phyloP scores from a whole-genome alignment of 2,888 invertebrate species.

The Cynaeus angustus region DNA sequence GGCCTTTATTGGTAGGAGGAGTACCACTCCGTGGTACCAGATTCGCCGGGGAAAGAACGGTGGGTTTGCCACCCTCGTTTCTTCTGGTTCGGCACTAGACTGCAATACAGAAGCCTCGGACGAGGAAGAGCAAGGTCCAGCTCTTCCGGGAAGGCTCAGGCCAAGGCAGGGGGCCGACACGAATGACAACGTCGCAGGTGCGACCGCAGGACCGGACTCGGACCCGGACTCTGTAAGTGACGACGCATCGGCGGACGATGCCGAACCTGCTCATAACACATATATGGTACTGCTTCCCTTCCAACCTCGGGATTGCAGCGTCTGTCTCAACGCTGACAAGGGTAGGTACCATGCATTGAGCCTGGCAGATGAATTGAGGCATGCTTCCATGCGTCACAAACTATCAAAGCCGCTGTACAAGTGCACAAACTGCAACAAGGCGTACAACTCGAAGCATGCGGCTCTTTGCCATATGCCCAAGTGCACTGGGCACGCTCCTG shows the following conservation, averaged over 20 bases:
- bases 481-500: constrained; percentile 30
- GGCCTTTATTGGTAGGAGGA: too few species aligned
- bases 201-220: not conserved
- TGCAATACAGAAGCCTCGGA: not conserved
- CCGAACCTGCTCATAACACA: not conserved
- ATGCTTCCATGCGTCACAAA: too few species aligned
- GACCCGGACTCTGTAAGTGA: not conserved
- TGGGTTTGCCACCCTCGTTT: not conserved
- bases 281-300: not conserved
- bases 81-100: not conserved
- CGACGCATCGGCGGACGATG: not conserved
- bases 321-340: not conserved
- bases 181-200: not conserved
- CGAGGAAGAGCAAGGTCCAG: not conserved
- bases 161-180: not conserved
- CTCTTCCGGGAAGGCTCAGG: constrained; percentile 13
- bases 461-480: constrained; percentile 45
- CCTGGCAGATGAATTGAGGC: not conserved
- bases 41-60: not conserved
- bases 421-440: constrained; percentile 11
- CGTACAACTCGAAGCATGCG: constrained; percentile 16
- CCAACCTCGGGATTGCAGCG: not conserved
- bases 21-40: not conserved
- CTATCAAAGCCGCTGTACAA: not conserved
- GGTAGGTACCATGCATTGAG: not conserved